Percentiles rank a stretch among this genome's conserved stretches.
These are phyloP conservation scores for Pteronura brasiliensis DNA, from an alignment of 2,113 vertebrate species.

Conservation along the genomic window DNA sequence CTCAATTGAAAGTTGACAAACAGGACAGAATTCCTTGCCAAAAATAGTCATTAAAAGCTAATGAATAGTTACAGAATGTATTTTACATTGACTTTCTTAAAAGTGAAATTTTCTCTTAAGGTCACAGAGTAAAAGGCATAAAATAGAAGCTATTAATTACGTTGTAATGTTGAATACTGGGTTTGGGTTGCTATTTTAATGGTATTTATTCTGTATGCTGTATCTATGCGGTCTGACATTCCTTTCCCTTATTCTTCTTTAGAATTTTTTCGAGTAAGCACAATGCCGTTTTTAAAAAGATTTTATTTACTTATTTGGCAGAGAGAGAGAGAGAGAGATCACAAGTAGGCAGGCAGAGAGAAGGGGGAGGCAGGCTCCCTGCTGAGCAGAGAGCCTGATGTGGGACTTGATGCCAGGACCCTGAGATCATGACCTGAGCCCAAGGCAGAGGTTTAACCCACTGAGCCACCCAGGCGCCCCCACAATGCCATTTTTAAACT, in stretches of 20 bases:
- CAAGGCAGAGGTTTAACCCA: too few relatives aligned
- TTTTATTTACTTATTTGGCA: too few relatives aligned
- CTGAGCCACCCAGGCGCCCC: too few relatives aligned
- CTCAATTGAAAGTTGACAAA: conserved; percentile 56
- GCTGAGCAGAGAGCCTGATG: too few relatives aligned
- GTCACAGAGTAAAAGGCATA: background rate
- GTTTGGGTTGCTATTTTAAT: background rate
- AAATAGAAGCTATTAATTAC: conserved; percentile 33
- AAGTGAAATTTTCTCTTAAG: conserved; percentile 20
- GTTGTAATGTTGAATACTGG: background rate
- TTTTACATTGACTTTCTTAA: conserved; percentile 1
- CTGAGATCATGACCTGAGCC: too few relatives aligned
- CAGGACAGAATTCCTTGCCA: conserved; percentile 32
- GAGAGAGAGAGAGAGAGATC: too few relatives aligned
- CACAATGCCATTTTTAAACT: background rate
- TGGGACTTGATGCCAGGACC: too few relatives aligned
- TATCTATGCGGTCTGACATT: background rate
- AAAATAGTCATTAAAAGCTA: conserved; percentile 61
- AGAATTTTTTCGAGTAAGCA: background rate
- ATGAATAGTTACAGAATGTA: background rate
- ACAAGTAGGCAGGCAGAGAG: too few relatives aligned
- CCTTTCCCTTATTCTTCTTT: background rate
- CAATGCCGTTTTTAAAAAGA: background rate
- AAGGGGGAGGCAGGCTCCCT: too few relatives aligned
- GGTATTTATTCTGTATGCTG: background rate